Conservation (phyloP, 2,797 vertebrate genomes). For the Gambelia wislizenii region DNA sequence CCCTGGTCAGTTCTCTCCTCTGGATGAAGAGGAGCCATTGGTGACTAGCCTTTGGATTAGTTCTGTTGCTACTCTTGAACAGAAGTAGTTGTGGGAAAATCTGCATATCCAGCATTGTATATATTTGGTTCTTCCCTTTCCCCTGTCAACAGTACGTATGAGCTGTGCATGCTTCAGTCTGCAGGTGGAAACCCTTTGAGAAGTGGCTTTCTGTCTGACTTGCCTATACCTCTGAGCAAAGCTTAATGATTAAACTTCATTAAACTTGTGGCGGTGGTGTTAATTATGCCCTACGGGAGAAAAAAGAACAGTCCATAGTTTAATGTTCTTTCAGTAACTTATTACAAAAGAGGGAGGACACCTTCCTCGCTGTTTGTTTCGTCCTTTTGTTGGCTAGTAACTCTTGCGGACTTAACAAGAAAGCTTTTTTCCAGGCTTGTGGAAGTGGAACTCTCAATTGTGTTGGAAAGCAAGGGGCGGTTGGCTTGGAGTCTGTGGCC, state of each 20-base stretch:
- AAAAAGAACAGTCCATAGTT: not conserved
- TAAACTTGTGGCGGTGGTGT: no score
- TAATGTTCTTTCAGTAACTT: not conserved
- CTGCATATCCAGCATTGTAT: no score
- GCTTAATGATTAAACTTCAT: no score
- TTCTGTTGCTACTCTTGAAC: no score
- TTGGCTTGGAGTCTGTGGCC: not conserved
- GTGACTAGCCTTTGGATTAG: no score
- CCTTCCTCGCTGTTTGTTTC: not conserved
- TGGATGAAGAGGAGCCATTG: no score
- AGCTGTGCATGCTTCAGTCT: not conserved
- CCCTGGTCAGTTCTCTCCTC: no score
- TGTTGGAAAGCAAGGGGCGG: no score
- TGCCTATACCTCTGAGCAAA: no score
- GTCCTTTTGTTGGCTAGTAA: not conserved
- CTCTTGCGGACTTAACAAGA: not conserved
- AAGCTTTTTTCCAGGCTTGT: not conserved
- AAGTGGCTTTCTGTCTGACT: not conserved
- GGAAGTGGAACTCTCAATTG: not conserved
- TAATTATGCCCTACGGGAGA: not conserved
- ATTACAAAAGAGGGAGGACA: not conserved
- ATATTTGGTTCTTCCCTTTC: no score
- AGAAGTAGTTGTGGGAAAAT: no score
- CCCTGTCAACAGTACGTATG: no score
- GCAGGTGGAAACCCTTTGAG: not conserved